Conservation (phyloP, 2,888 invertebrate genomes). For the Cecidostiba fungosa region DNA sequence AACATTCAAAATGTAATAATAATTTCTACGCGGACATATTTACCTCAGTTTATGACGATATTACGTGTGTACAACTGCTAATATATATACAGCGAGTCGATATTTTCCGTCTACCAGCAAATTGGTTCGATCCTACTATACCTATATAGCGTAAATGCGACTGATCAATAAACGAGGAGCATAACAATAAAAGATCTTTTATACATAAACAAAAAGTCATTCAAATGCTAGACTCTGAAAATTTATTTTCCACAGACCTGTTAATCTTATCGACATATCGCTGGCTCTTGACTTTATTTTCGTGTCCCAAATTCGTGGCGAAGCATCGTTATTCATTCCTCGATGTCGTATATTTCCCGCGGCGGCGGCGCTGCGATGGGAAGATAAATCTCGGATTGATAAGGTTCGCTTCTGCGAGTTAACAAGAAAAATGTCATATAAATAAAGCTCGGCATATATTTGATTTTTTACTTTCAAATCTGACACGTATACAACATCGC, state of each 20-base stretch:
- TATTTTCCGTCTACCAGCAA: too few relatives aligned
- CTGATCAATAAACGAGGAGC: too few relatives aligned
- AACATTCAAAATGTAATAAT: too few relatives aligned
- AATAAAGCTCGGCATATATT: not conserved
- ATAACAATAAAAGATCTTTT: too few relatives aligned
- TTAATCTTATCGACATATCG: constrained; percentile 40
- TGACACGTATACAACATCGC: not conserved
- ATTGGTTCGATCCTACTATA: too few relatives aligned
- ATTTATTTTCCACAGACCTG: constrained; percentile 11
- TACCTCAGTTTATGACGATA: too few relatives aligned
- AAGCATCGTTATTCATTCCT: constrained; percentile 45
- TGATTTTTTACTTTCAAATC: not conserved
- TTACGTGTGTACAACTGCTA: too few relatives aligned
- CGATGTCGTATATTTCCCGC: constrained; percentile 7
- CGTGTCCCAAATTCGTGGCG: constrained; percentile 31
- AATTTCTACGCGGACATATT: too few relatives aligned
- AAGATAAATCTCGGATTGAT: constrained; percentile 45
- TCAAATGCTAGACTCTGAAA: not conserved
- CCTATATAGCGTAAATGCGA: too few relatives aligned
- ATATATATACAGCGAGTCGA: too few relatives aligned
- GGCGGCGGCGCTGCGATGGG: not conserved
- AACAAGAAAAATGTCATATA: not conserved
- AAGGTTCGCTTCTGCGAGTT: constrained; percentile 16
- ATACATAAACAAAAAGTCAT: too few relatives aligned
- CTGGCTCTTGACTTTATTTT: constrained; percentile 6